Base-by-base conservation (phyloP, 2,797 vertebrate genomes). In the Adrianichthys oophorus region DNA sequence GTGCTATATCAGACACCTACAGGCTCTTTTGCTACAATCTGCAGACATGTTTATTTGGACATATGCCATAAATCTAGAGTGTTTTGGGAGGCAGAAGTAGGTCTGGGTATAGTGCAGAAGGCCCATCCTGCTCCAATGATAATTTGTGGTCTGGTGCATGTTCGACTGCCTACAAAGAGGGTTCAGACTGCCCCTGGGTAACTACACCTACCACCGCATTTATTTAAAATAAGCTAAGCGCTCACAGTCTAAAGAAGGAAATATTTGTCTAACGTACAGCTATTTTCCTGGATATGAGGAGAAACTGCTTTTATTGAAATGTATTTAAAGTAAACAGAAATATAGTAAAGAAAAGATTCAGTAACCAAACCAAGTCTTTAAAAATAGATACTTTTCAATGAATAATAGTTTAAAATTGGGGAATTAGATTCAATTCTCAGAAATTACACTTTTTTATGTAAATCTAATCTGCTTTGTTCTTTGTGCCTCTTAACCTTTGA, bases 121-220 rank as follows among this genome's bases (percentile, higher is more conserved):
- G 76, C 87, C 90, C 91, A 85, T 82, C 87, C 90, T 85, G 90
- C 86, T 93, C 90, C 92, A 87, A 91, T 90, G 89, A 93, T 94
- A 94, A 95, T 97, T 95, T 95, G 95, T 94, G 95, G 93, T 91
- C 94, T 94, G 90, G 88, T 90, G 89, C 88, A 91, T 89, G 83
- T 94, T 94, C 86, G 87, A 81, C 87, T 80, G 90, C 89, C 83
- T 91, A 95, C 94, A 96, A 95, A 95, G 93, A 92, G 89, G 89
- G 73, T 89, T 95, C 92, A 94, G 91, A 96, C 85, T 86, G 73
- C 81, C 86, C 82, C 89, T 89, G 91, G 88, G 86, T 70, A 78
- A 79, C 87, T 85, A 84, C 85, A 90, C 88, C 88, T 48, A 64
- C 82, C 78, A 63, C 70, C 62, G 69, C 62, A 74, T 93, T 91